Conservation (phyloP, 2,113 vertebrate genomes). For the Salvelinus fontinalis region DNA sequence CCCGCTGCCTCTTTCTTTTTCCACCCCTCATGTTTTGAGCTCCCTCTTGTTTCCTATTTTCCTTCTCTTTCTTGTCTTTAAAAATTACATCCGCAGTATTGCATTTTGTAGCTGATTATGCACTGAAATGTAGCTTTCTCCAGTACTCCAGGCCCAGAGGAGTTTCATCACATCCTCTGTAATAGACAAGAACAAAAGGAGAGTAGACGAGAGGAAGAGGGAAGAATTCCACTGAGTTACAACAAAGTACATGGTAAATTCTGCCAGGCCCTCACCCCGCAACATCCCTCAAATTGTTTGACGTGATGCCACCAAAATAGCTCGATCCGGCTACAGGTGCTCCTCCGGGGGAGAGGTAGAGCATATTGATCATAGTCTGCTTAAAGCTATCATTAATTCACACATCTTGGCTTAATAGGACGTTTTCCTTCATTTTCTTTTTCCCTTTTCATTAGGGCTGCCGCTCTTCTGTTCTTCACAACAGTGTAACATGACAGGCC, state of each 20-base stretch:
- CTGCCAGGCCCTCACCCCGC: constrained; percentile 27
- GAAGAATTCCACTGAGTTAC: constrained; percentile 65
- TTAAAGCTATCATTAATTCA: constrained; percentile 71
- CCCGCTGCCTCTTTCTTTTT: constrained; percentile 4
- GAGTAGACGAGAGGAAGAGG: constrained; percentile 40
- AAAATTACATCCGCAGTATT: constrained; percentile 56
- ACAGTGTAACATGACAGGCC: constrained; percentile 64
- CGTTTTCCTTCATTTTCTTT: constrained; percentile 51
- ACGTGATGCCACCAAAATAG: constrained; percentile 42
- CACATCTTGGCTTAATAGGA: constrained; percentile 51
- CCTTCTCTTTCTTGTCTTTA: constrained; percentile 23
- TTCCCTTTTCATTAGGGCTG: constrained; percentile 49
- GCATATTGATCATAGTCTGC: constrained; percentile 76
- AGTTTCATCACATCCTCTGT: constrained; percentile 61
- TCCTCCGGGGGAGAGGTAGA: constrained; percentile 65
- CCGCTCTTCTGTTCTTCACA: constrained; percentile 48
- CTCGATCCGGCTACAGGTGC: constrained; percentile 67
- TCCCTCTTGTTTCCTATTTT: constrained; percentile 1
- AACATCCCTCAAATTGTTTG: constrained; percentile 32
- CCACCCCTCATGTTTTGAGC: neutral
- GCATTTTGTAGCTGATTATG: constrained; percentile 69
- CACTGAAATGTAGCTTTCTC: constrained; percentile 61
- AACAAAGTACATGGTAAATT: constrained; percentile 65
- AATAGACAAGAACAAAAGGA: constrained; percentile 70
- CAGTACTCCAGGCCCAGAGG: constrained; percentile 63